Evolutionary conservation across 2,888 invertebrate genomes (phyloP), one percentile per base, ranked within the genome.

Genomic region (Apoda limacodes): DNA sequence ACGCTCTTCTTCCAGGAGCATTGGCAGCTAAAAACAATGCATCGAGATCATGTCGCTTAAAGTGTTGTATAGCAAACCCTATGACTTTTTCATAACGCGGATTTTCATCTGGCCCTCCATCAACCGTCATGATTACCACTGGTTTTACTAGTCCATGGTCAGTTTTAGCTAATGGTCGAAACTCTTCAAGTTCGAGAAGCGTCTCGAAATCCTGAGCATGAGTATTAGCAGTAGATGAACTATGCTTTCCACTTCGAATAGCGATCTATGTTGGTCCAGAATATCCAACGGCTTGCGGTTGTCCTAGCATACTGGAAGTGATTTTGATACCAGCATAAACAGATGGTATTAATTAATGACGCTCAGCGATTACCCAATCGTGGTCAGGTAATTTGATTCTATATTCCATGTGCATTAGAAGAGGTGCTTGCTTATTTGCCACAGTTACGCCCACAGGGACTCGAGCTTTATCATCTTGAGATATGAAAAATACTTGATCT

Each of bases 221-320:
- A 38, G 45, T 46, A 25, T 41, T 39, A 27, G 45, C 46, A 32
- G 40, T 48, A 26, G 46, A 50, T 22, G 46, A 48, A 27, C 22
- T 26, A 42, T 49, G 46, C 29, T 57, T 45, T 36, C 46, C 48
- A 34, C 45, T 46, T 33, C 44, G 13, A 31, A 44, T 47, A 17
- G 62, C 53, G 22, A 71, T 47, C 43, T 60, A 64, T 29, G 67
- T 72, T 28, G 71, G 67, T 9, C 68, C 71, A 32, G 48, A 52
- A 35, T 61, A 62, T 15, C 47, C 30, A 14, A 68, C n/a, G n/a
- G n/a, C n/a, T n/a, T n/a, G n/a, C n/a, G n/a, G n/a, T n/a, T n/a
- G n/a, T n/a, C n/a, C n/a, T 60, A 26, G 58, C 56, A 46, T 57
- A 28, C 17, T 37, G 12, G 15, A 15, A 29, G 13, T 37, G 32